Evolutionary conservation across 2,797 vertebrate species (phyloP).

Genomic region (Chelidonichthys spinosus): DNA sequence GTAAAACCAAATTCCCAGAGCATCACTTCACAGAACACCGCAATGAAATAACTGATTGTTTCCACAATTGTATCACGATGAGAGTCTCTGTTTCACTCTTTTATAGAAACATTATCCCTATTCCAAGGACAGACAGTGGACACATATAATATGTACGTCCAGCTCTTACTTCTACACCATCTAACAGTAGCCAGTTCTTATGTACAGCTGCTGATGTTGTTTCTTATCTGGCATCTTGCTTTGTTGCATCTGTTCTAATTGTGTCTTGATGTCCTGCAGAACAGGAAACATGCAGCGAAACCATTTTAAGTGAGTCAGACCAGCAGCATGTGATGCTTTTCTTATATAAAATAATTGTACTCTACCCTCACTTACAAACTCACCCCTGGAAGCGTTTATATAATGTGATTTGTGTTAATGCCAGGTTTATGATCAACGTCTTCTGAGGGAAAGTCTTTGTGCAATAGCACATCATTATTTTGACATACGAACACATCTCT

Average conservation of each 20-base stretch:
- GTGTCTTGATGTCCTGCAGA: constrained; percentile 38
- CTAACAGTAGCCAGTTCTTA: constrained; percentile 15
- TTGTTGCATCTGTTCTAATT: constrained; percentile 47
- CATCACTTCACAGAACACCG: background rate
- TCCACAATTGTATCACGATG: constrained; percentile 2
- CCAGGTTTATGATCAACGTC: constrained; percentile 28
- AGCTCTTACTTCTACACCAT: constrained; percentile 17
- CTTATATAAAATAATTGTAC: constrained; percentile 6
- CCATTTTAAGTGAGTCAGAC: constrained; percentile 5
- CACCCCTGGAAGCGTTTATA: constrained; percentile 20
- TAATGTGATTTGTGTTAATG: background rate
- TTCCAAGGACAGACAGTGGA: background rate
- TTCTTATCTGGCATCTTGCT: constrained; percentile 43
- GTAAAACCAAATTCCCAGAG: background rate
- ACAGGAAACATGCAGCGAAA: constrained; percentile 37
- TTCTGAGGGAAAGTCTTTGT: constrained; percentile 21
- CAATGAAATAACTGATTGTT: constrained; percentile 15
- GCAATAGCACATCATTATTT: constrained; percentile 17
- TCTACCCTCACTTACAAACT: background rate
- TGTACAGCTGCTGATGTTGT: constrained; percentile 29
- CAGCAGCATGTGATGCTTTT: constrained; percentile 1
- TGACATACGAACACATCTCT: constrained; percentile 26
- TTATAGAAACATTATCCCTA: background rate
- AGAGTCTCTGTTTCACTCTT: constrained; percentile 12
- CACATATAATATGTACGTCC: background rate